Conservation (phyloP, 2,113 vertebrate genomes). For the Chamaea fasciata region DNA sequence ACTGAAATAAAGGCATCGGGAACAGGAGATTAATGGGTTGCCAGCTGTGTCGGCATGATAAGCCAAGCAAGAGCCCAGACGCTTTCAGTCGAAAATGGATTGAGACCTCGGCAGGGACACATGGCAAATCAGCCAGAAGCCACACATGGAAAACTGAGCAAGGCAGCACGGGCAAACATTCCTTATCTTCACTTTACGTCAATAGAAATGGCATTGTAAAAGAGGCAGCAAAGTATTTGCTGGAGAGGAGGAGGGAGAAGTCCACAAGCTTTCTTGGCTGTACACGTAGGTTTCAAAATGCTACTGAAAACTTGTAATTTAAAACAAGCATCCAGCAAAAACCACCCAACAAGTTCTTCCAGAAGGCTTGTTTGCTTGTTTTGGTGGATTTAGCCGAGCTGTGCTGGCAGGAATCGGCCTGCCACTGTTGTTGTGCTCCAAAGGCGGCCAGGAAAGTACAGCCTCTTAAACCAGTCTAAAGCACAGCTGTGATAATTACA, state of each 20-base stretch:
- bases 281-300: background rate
- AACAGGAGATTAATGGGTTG: constrained; percentile 17
- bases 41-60: constrained; percentile 3
- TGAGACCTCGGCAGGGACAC: constrained; percentile 11
- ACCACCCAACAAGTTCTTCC: background rate
- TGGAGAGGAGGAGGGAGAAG: background rate
- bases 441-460: background rate
- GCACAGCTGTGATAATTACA: background rate
- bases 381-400: background rate
- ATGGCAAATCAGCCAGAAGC: constrained; percentile 6
- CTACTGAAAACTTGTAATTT: background rate
- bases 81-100: background rate
- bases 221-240: constrained; percentile 14
- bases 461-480: background rate
- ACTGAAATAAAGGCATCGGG: background rate
- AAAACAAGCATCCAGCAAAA: background rate
- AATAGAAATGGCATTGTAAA: constrained; percentile 9
- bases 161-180: background rate
- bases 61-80: background rate
- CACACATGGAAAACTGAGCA: background rate
- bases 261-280: background rate
- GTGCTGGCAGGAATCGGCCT: background rate
- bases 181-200: background rate
- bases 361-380: background rate
- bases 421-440: background rate